Base-by-base conservation (phyloP, 1,140 invertebrate species). In the Drosophila kurseongensis region DNA sequence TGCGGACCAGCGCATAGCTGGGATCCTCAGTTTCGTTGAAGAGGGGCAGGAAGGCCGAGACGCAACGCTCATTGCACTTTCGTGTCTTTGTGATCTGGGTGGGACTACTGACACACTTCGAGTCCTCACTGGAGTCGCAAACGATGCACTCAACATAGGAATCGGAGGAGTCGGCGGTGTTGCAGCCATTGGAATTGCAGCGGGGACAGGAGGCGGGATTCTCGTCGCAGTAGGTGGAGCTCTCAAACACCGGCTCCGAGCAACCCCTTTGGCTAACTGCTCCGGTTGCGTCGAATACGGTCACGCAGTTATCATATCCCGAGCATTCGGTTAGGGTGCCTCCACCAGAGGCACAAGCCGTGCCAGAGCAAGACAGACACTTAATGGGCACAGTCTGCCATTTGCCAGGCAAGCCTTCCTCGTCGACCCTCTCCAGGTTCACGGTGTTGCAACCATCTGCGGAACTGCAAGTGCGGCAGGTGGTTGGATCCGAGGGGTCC, bases 131-230 rank as follows among this genome's bases (percentile, higher is more conserved):
- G 2, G 84, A 86, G 13, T 91, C 91, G 41, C 91, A 91, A 1
- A 75, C 76, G 10, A 90, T 40, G 6, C 91, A 91, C 16, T 89
- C 73, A 0, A 91, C 75, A 38, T 89, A 91, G 13, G 65, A 52
- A 1, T 58, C 47, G 4, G 78, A 59, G 14, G 59, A 72, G 23
- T 68, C 73, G 29, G 91, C 88, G 6, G 66, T 44, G 23, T 91
- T 91, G 56, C 91, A 91, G n/a, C 79, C 84, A 38, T 92, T 92
- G 12, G 90, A 91, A 16, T 92, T 92, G 51, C 91, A 92, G 41
- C 84, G 84, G 0, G 82, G 80, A 48, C 91, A 92, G 0, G 67
- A 68, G 1, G 60, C 48, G 0, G 72, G 68, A 32, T 88, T 50
- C 3, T 52, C 67, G 0, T 86, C 75, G n/a, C 91, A 92, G 35